Conservation (phyloP, 2,113 vertebrate species). For the Strix uralensis region DNA sequence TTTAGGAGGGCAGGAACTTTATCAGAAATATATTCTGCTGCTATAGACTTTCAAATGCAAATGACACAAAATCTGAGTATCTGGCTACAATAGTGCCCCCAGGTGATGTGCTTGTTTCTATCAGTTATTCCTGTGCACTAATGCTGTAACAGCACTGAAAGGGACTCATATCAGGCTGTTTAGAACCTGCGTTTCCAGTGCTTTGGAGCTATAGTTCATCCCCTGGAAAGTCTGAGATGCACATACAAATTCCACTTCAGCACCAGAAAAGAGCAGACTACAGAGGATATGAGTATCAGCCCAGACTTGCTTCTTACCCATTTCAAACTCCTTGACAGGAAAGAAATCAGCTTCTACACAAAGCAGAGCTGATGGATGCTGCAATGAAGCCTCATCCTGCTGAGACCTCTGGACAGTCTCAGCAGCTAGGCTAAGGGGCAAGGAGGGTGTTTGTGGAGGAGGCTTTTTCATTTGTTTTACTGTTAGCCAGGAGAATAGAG, state of each 20-base stretch:
- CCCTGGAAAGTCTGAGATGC: neutral
- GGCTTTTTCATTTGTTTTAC: neutral
- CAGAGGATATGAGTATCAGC: neutral
- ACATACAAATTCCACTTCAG: neutral
- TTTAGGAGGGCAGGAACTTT: neutral
- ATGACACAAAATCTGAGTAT: neutral
- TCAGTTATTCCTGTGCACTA: neutral
- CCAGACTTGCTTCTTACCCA: neutral
- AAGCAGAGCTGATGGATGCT: neutral
- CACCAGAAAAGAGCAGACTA: neutral
- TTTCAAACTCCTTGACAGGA: neutral
- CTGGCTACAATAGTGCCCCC: neutral
- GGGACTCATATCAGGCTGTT: neutral
- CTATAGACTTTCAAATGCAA: slow-evolving; percentile 15
- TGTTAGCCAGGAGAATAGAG: neutral
- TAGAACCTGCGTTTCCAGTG: neutral
- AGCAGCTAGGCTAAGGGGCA: neutral
- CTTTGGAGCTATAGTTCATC: neutral
- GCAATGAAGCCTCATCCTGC: neutral
- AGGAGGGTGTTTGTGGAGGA: neutral
- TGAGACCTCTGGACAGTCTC: neutral
- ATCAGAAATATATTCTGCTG: neutral
- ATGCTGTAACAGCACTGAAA: neutral
- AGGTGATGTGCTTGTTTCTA: neutral
- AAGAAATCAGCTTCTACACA: neutral